Evolutionary conservation across 2,888 invertebrate species (phyloP), one percentile per base, ranked within the genome.

Genomic region (Crioceris asparagi): DNA sequence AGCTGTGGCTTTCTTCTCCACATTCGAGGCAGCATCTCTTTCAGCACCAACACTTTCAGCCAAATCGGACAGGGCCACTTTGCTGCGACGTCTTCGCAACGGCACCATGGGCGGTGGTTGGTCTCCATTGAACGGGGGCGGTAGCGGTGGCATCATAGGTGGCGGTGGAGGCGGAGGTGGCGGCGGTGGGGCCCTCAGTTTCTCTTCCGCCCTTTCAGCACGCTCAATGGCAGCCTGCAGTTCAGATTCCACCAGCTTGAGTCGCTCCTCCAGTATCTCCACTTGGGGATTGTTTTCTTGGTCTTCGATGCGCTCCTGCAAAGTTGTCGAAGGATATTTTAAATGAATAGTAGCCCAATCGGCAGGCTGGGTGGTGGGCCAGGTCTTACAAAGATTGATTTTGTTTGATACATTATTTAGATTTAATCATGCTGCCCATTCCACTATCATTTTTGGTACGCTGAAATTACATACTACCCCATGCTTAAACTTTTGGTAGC

Each of bases 201-300:
- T 66, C 0, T 68, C 56, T 36, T 62, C 60, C 1, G 73, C 72
- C 33, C 62, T 65, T 52, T 79, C 77, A 0, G 79, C 79, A 39
- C 79, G 60, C 43, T 74, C 70, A 7, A 70, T 43, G 0, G 77
- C 75, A 45, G 69, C 70, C 46, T 72, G 70, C 1, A 80, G 67
- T 49, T 82, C 81, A n/a, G 75, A 73, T 54, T 81, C 81, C 0
- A 76, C 77, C 1, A 80, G 58, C 53, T 69, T 74, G 21, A 82
- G 67, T 50, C 79, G 77, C 57, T 82, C 81, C 48, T 81, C 80
- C 53, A 80, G 70, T 0, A 80, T 59, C 16, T 81, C 74, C 10
- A 77, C 70, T 53, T 80, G 77, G 0, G 75, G 73, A 49, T 79
- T 77, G 44, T 73, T 71, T 46, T 79, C 76, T 45, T 72, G 72